These are phyloP conservation scores for Raja brachyura DNA, from an alignment of 2,113 vertebrate species.

Conservation along the genomic window DNA sequence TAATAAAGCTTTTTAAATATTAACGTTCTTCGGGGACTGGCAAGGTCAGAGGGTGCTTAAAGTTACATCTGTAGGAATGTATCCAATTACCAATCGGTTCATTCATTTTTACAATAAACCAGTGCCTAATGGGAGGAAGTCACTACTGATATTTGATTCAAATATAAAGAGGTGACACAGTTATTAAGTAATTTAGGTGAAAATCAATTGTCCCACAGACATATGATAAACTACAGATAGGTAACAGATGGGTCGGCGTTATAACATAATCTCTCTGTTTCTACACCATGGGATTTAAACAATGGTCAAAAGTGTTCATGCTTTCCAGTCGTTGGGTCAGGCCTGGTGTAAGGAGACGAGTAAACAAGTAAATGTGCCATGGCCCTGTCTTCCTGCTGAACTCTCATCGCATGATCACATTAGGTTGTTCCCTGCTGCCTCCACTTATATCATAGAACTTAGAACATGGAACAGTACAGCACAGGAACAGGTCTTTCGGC, in stretches of 20 bases:
- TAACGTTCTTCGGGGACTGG: background rate
- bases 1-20: no score
- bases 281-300: background rate
- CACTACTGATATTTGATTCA: constrained; percentile 14
- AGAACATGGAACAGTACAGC: no score
- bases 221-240: constrained; percentile 18
- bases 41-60: background rate
- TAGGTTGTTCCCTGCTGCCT: background rate
- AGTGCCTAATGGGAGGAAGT: background rate
- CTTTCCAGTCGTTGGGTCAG: background rate
- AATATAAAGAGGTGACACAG: constrained; percentile 11
- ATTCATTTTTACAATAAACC: background rate
- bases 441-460: background rate
- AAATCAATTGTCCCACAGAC: background rate
- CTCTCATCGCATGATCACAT: no score
- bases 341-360: background rate
- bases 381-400: no score
- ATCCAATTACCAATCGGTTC: background rate
- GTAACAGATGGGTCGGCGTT: background rate
- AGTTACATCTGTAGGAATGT: background rate
- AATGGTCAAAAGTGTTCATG: background rate
- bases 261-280: background rate
- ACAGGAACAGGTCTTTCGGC: no score
- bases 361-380: no score
- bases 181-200: constrained; percentile 25